phyloP scores from a whole-genome alignment of 2,113 vertebrate species.

The Forbesichthys papilliferus region DNA sequence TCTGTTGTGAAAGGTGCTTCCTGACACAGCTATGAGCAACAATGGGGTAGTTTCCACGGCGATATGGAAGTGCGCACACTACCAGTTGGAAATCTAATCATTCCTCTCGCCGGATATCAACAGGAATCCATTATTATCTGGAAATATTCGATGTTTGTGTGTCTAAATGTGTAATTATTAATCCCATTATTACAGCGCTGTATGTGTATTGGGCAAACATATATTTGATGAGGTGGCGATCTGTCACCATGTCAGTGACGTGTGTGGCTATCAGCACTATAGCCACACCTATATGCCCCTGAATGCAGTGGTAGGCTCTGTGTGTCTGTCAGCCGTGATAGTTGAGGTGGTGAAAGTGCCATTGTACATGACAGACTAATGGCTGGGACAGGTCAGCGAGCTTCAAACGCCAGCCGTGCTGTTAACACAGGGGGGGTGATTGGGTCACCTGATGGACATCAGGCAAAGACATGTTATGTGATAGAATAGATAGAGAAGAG shows the following conservation, averaged over 20 bases:
- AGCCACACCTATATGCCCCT: neutral
- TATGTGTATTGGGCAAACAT: neutral
- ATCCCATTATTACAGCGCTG: neutral
- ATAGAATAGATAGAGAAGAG: slow-evolving; percentile 11
- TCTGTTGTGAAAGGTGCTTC: slow-evolving; percentile 79
- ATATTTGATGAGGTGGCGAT: no score
- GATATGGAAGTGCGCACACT: slow-evolving; percentile 68
- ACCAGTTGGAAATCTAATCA: slow-evolving; percentile 76
- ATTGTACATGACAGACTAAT: slow-evolving; percentile 50
- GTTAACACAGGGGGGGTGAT: slow-evolving; percentile 18
- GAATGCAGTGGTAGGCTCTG: neutral
- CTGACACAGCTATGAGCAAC: slow-evolving; percentile 69
- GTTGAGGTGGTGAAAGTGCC: slow-evolving; percentile 61
- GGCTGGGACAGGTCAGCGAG: slow-evolving; percentile 24
- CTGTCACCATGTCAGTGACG: neutral
- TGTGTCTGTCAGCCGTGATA: slow-evolving; percentile 41
- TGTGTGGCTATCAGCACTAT: neutral
- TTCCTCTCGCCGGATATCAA: slow-evolving; percentile 41
- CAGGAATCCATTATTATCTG: slow-evolving; percentile 54
- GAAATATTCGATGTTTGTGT: slow-evolving; percentile 23
- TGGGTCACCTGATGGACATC: slow-evolving; percentile 9
- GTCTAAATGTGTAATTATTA: neutral
- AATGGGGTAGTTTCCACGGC: slow-evolving; percentile 74
- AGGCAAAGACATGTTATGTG: slow-evolving; percentile 23
- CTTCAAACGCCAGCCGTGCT: slow-evolving; percentile 15